phyloP scores from a whole-genome alignment of 1,140 invertebrate species.

The Drosophila baimaii region DNA sequence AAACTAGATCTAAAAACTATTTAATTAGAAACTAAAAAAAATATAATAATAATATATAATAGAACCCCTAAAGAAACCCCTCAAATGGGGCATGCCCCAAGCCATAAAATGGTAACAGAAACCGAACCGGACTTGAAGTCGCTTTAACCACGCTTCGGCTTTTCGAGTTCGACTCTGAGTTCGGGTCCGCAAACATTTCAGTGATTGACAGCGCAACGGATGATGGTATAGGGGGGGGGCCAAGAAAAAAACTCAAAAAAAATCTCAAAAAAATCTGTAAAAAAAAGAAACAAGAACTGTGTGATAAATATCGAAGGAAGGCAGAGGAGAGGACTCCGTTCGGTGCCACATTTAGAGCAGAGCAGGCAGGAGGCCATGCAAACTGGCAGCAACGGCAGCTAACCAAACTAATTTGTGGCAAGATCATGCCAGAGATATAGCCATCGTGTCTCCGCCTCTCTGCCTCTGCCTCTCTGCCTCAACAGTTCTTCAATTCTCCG shows the following conservation, averaged over 20 bases:
- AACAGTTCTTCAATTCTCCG: conserved; percentile 1
- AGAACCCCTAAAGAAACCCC: neutral
- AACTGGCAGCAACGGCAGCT: conserved; percentile 64
- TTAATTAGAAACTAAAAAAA: too few relatives aligned
- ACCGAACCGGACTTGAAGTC: conserved; percentile 50
- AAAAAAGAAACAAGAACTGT: conserved; percentile 17
- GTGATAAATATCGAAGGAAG: conserved; percentile 22
- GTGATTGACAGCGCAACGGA: conserved; percentile 52
- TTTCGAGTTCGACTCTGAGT: conserved; percentile 57
- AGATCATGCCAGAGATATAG: conserved; percentile 82
- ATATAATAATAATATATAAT: neutral
- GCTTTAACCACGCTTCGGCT: conserved; percentile 62
- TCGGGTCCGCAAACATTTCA: conserved; percentile 59
- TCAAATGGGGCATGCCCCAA: conserved; percentile 3
- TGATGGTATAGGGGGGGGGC: conserved; percentile 24
- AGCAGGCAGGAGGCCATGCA: neutral
- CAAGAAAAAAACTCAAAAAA: neutral
- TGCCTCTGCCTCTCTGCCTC: neutral
- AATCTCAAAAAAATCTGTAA: neutral
- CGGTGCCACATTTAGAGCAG: conserved; percentile 62
- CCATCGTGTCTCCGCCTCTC: conserved; percentile 37
- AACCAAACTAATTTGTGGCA: conserved; percentile 82
- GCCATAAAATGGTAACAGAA: neutral
- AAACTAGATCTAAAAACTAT: too few relatives aligned
- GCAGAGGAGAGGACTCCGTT: conserved; percentile 17